These are phyloP conservation scores for Epistrophe eligans DNA, from an alignment of 2,888 invertebrate species.

Conservation along the genomic window DNA sequence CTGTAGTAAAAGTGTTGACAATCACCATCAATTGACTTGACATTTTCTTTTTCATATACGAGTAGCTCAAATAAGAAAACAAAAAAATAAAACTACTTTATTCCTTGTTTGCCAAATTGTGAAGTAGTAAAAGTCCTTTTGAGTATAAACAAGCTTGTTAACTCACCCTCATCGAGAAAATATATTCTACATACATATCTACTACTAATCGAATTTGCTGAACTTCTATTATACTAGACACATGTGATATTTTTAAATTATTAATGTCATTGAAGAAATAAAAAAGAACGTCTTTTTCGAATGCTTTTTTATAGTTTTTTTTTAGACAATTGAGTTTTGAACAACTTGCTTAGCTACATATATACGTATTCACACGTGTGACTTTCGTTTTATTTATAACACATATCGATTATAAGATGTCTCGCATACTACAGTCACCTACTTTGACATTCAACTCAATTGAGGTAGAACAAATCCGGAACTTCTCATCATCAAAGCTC, in stretches of 20 bases:
- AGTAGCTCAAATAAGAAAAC: not conserved
- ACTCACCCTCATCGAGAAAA: not conserved
- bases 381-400: not conserved
- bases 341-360: not conserved
- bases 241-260: not conserved
- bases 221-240: too few relatives aligned
- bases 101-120: not conserved
- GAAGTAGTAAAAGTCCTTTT: not conserved
- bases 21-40: not conserved
- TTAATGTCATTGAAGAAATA: constrained; percentile 5
- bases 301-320: not conserved
- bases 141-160: constrained; percentile 6
- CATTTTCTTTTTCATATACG: not conserved
- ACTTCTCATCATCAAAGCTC: not conserved
- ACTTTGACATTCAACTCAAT: constrained; percentile 22
- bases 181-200: not conserved
- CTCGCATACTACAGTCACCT: not conserved
- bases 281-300: not conserved
- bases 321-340: not conserved
- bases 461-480: not conserved
- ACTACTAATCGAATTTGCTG: not conserved
- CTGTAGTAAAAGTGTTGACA: constrained; percentile 1
- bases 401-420: constrained; percentile 17
- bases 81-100: constrained; percentile 5
- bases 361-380: not conserved